Percentiles rank a stretch among this genome's conserved stretches.
Conservation (phyloP, 2,797 vertebrate genomes). For the Mallotus villosus region DNA sequence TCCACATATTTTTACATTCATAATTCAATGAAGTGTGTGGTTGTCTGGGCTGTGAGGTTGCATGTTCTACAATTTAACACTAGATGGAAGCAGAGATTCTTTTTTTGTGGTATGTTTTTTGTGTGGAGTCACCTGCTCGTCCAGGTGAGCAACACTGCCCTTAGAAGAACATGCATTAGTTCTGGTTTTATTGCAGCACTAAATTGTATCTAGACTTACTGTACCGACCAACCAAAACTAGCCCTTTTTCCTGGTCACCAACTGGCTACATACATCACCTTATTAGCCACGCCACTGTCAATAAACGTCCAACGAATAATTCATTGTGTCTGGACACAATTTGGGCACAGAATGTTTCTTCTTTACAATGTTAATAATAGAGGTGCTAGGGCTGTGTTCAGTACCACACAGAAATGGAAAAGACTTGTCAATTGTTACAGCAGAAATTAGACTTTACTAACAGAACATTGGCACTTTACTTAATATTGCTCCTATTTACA, state of each 20-base stretch:
- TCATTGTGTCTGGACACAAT: too few species aligned
- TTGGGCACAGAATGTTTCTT: background rate
- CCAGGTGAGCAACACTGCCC: too few species aligned
- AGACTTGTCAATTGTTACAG: background rate
- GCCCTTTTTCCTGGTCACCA: too few species aligned
- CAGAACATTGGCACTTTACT: slow-evolving; percentile 17
- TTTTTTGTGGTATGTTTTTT: background rate
- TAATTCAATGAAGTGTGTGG: background rate
- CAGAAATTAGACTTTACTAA: slow-evolving; percentile 11
- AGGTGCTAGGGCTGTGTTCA: background rate
- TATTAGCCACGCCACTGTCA: too few species aligned
- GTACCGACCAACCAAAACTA: too few species aligned
- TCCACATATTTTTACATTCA: background rate
- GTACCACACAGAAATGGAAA: background rate
- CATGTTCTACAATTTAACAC: background rate
- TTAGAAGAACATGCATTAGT: too few species aligned
- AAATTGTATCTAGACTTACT: too few species aligned
- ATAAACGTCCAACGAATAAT: too few species aligned
- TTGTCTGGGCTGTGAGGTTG: background rate
- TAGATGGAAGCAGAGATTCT: slow-evolving; percentile 6
- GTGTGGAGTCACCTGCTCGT: too few species aligned
- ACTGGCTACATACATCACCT: too few species aligned
- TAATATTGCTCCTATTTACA: slow-evolving; percentile 11
- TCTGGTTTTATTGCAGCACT: too few species aligned
- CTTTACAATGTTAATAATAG: too few species aligned